A percentile compares a stretch with the other conserved stretches of the same genome.
Conservation (phyloP, 2,797 vertebrate genomes). For the Enteromius trimaculatus region DNA sequence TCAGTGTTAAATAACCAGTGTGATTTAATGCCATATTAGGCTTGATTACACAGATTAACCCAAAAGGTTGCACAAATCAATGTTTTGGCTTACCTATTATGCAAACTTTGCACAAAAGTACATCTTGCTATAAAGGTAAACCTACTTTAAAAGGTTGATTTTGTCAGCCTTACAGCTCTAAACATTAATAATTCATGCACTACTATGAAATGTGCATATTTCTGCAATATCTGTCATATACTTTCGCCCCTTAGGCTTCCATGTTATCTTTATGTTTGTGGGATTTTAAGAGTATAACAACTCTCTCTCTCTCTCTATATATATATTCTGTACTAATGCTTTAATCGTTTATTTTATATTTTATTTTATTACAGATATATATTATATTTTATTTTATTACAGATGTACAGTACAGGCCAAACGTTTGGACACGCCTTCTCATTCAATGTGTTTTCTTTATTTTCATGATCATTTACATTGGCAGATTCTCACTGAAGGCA, state of each 20-base stretch:
- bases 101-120: background rate
- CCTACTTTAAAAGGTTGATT: slow-evolving; percentile 6
- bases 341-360: no score
- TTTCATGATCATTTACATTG: no score
- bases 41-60: slow-evolving; percentile 13
- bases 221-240: background rate
- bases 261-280: background rate
- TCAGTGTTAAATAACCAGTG: slow-evolving; percentile 7
- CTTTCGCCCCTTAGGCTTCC: background rate
- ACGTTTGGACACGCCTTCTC: no score
- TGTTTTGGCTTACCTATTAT: background rate
- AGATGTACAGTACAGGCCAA: no score
- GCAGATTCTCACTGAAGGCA: no score
- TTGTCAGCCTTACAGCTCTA: background rate
- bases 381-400: no score
- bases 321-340: no score
- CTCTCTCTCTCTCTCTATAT: background rate
- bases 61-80: background rate
- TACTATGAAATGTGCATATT: background rate
- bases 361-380: no score
- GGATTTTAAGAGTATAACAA: background rate
- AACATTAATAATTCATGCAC: background rate
- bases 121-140: background rate
- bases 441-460: no score
- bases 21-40: background rate